Percentiles rank a stretch among this genome's conserved stretches.
Conservation (phyloP, 2,888 invertebrate species). For the Dasypogon diadema region DNA sequence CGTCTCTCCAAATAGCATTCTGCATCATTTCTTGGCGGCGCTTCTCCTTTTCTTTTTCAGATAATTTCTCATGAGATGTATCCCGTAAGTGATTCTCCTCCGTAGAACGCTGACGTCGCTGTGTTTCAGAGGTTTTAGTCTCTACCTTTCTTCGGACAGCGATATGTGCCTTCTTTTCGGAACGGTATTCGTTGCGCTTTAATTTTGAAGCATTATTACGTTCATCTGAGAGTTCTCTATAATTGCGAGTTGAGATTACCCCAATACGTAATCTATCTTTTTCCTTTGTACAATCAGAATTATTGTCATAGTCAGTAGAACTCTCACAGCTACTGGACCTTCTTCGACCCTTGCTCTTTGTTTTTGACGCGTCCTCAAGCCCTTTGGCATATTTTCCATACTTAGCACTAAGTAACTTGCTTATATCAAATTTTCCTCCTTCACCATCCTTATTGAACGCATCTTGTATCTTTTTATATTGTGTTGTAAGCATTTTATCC, state of each 20-base stretch:
- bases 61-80: slow-evolving; percentile 61
- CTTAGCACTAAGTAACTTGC: slow-evolving; percentile 65
- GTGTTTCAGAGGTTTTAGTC: not conserved
- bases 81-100: not conserved
- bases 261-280: not conserved
- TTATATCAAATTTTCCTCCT: slow-evolving; percentile 62
- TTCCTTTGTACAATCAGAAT: not conserved
- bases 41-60: slow-evolving; percentile 77
- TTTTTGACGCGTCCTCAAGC: slow-evolving; percentile 63
- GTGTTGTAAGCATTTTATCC: slow-evolving; percentile 78
- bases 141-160: not conserved
- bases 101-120: not conserved
- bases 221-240: not conserved
- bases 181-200: too few species aligned
- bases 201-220: not conserved
- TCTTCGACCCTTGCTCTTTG: slow-evolving; percentile 54
- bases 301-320: not conserved
- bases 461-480: slow-evolving; percentile 76
- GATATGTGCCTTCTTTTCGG: too few species aligned
- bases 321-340: not conserved
- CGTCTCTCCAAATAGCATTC: slow-evolving; percentile 80
- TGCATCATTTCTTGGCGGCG: slow-evolving; percentile 84
- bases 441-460: slow-evolving; percentile 62
- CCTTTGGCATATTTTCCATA: slow-evolving; percentile 67
- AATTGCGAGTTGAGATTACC: not conserved